Evolutionary conservation across 2,113 vertebrate species (phyloP).

Genomic region (Eleginops maclovinus): DNA sequence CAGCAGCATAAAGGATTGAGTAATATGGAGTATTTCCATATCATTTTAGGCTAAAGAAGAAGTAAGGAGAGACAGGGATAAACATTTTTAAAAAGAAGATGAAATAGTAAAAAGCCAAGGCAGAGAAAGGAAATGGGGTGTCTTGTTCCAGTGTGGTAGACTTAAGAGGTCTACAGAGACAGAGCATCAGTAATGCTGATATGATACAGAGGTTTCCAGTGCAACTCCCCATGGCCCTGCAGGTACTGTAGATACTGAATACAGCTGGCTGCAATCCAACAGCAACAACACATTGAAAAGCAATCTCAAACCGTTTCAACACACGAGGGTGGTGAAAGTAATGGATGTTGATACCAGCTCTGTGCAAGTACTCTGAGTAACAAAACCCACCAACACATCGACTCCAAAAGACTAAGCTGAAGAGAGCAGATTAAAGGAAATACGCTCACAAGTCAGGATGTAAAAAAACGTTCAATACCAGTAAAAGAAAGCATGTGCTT

Average conservation of each 20-base stretch:
- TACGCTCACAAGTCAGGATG: constrained; percentile 2
- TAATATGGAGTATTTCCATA: background rate
- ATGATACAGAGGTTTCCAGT: constrained; percentile 72
- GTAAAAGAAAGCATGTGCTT: constrained; percentile 11
- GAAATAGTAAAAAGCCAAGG: constrained; percentile 31
- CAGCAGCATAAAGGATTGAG: constrained; percentile 8
- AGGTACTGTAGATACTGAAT: constrained; percentile 70
- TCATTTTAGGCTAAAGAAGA: background rate
- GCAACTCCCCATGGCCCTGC: constrained; percentile 58
- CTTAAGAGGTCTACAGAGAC: constrained; percentile 54
- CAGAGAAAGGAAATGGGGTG: constrained; percentile 54
- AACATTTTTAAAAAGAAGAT: constrained; percentile 22
- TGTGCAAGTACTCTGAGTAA: constrained; percentile 48
- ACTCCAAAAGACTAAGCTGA: constrained; percentile 21
- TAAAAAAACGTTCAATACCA: constrained; percentile 25
- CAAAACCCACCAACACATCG: constrained; percentile 58
- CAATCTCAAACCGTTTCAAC: constrained; percentile 65
- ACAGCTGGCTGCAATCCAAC: constrained; percentile 70
- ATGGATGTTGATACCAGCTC: constrained; percentile 53
- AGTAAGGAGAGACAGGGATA: constrained; percentile 16
- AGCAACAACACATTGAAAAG: constrained; percentile 70
- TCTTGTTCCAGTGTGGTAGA: constrained; percentile 56
- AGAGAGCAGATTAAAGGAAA: constrained; percentile 35
- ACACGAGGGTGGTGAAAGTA: constrained; percentile 54
- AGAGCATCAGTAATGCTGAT: constrained; percentile 67